Evolutionary conservation across 2,888 invertebrate genomes (phyloP).

Genomic region (Cosmopolites sordidus): DNA sequence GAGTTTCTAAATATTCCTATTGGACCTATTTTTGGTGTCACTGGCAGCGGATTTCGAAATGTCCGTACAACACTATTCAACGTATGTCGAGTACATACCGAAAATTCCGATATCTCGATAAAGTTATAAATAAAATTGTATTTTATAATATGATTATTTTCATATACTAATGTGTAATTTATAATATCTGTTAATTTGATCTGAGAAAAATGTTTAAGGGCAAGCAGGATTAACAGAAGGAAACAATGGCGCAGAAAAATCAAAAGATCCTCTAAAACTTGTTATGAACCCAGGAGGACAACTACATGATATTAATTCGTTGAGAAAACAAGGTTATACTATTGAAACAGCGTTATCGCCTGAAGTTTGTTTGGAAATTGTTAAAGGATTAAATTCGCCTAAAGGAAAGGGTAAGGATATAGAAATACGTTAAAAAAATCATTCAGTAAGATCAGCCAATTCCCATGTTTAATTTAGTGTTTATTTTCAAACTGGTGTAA

Average conservation of each 20-base stretch:
- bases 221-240: conserved; percentile 28
- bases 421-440: too few relatives aligned
- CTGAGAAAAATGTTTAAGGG: not conserved
- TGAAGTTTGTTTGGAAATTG: conserved; percentile 71
- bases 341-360: conserved; percentile 66
- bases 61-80: not conserved
- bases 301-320: conserved; percentile 63
- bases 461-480: too few relatives aligned
- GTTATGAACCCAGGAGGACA: conserved; percentile 75
- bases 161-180: not conserved
- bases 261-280: conserved; percentile 60
- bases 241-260: conserved; percentile 29
- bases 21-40: conserved; percentile 2
- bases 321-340: conserved; percentile 62
- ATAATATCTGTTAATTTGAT: not conserved
- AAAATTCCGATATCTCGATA: not conserved
- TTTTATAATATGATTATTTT: not conserved
- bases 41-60: not conserved
- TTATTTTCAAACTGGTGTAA: too few relatives aligned
- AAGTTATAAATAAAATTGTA: not conserved
- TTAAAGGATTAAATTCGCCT: conserved; percentile 72
- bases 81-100: not conserved
- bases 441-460: too few relatives aligned
- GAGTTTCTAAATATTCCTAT: not conserved
- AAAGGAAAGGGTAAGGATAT: conserved; percentile 73